phyloP scores from a whole-genome alignment of 1,140 invertebrate genomes.

The Anastrepha ludens region DNA sequence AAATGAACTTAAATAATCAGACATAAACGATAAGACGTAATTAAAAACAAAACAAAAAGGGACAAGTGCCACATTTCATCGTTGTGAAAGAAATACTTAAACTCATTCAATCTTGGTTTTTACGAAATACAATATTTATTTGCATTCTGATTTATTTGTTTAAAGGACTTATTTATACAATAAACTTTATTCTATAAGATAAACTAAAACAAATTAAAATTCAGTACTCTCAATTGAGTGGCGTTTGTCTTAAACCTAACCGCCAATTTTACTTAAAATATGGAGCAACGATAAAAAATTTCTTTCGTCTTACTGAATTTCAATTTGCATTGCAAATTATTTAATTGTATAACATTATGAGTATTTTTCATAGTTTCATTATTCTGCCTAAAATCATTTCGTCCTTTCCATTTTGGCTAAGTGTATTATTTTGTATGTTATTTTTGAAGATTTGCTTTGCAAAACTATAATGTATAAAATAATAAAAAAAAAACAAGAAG shows the following conservation, averaged over 20 bases:
- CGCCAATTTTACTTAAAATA: background rate
- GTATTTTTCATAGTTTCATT: constrained; percentile 44
- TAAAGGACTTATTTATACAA: constrained; percentile 32
- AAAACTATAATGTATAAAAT: background rate
- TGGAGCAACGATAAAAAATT: background rate
- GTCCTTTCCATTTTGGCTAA: background rate
- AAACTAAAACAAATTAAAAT: constrained; percentile 23
- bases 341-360: constrained; percentile 43
- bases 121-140: constrained; percentile 41
- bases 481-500: constrained; percentile 24
- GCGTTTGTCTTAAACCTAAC: background rate
- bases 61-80: background rate
- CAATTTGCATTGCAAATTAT: constrained; percentile 11
- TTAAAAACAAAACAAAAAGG: background rate
- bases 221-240: background rate
- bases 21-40: background rate
- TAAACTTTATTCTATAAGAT: constrained; percentile 31
- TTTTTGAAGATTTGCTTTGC: constrained; percentile 12
- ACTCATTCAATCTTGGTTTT: constrained; percentile 36
- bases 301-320: background rate
- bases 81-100: constrained; percentile 17
- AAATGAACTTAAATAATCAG: background rate
- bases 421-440: background rate
- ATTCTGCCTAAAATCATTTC: constrained; percentile 30
- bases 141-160: background rate